Base-by-base conservation (phyloP, 1,140 invertebrate species). In the Ditylenchus dipsaci region DNA sequence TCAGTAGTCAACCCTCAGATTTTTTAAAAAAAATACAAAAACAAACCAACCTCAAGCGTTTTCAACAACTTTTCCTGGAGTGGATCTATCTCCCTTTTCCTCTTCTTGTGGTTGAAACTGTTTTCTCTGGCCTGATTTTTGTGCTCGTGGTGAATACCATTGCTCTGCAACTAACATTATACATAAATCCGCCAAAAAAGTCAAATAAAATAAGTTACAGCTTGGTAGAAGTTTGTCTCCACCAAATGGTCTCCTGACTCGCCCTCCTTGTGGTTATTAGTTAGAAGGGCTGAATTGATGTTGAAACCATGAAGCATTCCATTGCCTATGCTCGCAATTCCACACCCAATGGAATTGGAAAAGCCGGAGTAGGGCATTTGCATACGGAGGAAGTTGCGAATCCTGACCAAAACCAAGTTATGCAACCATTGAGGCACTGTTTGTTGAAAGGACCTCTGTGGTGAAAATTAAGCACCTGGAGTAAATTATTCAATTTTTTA, bases 401-500 rank as follows among this genome's bases (percentile, higher is more conserved):
- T 45, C n/a, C 71, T 65, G 29, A 76, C 69, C 0, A 84, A 69
- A 49, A 86, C 73, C 23, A 84, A 74, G 49, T 73, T 75, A 59
- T 83, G 82, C 57, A 87, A 76, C 84, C 86, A 87, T 3, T 75
- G 67, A 0, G 87, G 86, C 9, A 87, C 83, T 63, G 82, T 79
- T 81, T 83, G 45, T 86, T 84, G 59, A 83, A 83, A 1, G 84
- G 84, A 1, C 86, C 86, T 65, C 86, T 81, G 80, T 86, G 87
- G 73, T 88, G 87, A 61, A 87, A 84, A 76, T 87, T 87, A 0
- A 88, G 63, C 56, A 65, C 63, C 53, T 56, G 3, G 3, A 56
- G 9, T 56, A 5, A 9, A 56, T 56, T 23, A 23, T 9, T 11
- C 33, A 38, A 5, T 38, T 38, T 38, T 38, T 38, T 5, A 3